Conservation (phyloP, 2,113 vertebrate species). For the Actinemys pallida region DNA sequence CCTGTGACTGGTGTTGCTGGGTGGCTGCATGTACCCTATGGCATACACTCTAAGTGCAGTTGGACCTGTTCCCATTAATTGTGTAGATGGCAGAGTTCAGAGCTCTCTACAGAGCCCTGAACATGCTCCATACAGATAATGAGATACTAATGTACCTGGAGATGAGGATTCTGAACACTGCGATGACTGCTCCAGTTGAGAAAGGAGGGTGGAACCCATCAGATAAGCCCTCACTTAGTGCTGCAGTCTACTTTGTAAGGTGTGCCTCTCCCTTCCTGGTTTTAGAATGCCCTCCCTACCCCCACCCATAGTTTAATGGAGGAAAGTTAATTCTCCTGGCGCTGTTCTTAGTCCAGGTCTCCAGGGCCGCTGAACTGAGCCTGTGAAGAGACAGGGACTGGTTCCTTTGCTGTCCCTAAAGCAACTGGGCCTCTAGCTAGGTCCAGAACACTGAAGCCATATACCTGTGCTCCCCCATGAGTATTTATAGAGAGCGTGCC, state of each 20-base stretch:
- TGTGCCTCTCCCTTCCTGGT: not conserved
- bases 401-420: not conserved
- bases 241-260: not conserved
- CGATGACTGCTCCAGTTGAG: accelerated
- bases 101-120: not conserved
- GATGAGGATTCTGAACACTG: not conserved
- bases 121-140: not conserved
- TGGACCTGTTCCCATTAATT: not conserved
- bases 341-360: not conserved
- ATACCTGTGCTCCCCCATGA: not conserved
- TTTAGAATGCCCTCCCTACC: not conserved
- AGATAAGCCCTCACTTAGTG: accelerated
- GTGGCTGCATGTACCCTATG: not conserved
- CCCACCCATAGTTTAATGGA: not conserved
- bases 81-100: not conserved
- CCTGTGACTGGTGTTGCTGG: not conserved
- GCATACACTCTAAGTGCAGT: not conserved
- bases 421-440: conserved; percentile 20
- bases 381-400: not conserved
- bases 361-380: not conserved
- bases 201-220: not conserved
- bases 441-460: not conserved
- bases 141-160: not conserved
- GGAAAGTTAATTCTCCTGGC: not conserved
- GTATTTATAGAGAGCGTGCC: not conserved